phyloP scores from a whole-genome alignment of 2,113 vertebrate genomes.

The Antigone vipio region DNA sequence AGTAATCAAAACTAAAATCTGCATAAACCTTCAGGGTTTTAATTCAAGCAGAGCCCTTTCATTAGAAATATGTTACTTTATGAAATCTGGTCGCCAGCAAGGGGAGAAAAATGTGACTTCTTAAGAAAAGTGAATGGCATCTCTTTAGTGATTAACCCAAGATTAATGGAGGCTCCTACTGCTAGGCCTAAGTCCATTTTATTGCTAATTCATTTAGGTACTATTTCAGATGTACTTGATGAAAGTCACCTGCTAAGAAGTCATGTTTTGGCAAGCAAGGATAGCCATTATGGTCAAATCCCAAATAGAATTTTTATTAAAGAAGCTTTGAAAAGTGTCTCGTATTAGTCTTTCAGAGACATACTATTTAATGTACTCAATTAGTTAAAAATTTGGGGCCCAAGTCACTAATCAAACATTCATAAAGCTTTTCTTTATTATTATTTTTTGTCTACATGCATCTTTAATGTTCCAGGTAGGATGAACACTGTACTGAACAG shows the following conservation, averaged over 20 bases:
- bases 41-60: constrained; percentile 98
- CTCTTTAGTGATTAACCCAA: constrained; percentile 99
- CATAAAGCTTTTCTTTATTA: not conserved
- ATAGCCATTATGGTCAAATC: constrained; percentile 90
- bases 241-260: constrained; percentile 96
- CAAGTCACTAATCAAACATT: constrained; percentile 50
- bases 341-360: constrained; percentile 70
- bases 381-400: constrained; percentile 76
- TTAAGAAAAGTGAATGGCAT: constrained; percentile 99
- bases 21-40: constrained; percentile 92
- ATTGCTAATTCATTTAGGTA: constrained; percentile 99
- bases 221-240: constrained; percentile 95
- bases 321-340: constrained; percentile 84
- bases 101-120: constrained; percentile 96
- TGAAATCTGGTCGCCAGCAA: constrained; percentile 93
- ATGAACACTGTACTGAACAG: constrained; percentile 25
- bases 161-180: constrained; percentile 98
- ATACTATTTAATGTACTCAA: constrained; percentile 76
- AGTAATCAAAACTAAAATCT: constrained; percentile 99
- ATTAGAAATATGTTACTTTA: constrained; percentile 98
- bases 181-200: constrained; percentile 96
- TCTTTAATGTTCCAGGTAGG: constrained; percentile 60
- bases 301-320: constrained; percentile 88
- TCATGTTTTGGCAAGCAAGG: constrained; percentile 94
- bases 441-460: not conserved